phyloP scores from a whole-genome alignment of 2,113 vertebrate species.

The Elaphurus davidianus region DNA sequence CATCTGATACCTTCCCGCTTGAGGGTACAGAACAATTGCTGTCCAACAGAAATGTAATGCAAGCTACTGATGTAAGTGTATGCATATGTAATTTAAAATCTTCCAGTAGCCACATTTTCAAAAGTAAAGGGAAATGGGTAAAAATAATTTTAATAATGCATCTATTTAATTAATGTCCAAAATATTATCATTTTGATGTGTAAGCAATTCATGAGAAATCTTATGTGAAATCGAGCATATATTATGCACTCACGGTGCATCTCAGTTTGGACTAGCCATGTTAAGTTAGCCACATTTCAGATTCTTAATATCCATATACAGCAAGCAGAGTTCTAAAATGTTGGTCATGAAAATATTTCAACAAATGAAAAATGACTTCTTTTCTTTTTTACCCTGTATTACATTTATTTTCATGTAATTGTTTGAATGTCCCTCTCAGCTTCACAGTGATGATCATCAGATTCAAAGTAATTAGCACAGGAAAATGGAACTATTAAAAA shows the following conservation, averaged over 20 bases:
- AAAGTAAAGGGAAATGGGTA: not conserved
- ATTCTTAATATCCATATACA: not conserved
- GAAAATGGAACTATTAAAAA: not conserved
- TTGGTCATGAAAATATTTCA: not conserved
- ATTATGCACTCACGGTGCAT: not conserved
- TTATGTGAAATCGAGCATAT: not conserved
- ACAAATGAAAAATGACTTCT: not conserved
- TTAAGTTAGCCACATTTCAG: not conserved
- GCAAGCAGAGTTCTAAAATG: not conserved
- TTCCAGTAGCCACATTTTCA: not conserved
- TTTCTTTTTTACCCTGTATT: not conserved
- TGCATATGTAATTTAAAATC: not conserved
- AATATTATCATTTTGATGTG: not conserved
- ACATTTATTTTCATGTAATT: not conserved
- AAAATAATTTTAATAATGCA: constrained; percentile 24
- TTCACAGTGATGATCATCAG: not conserved
- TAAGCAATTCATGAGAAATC: not conserved
- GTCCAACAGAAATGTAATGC: not conserved
- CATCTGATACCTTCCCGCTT: not conserved
- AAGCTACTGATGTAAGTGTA: not conserved
- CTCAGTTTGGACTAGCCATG: not conserved
- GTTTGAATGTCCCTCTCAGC: not conserved
- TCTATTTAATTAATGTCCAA: not conserved
- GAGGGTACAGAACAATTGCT: not conserved
- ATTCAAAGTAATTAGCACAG: not conserved